Conservation (phyloP, 1,140 invertebrate species). For the Prorops nasuta region DNA sequence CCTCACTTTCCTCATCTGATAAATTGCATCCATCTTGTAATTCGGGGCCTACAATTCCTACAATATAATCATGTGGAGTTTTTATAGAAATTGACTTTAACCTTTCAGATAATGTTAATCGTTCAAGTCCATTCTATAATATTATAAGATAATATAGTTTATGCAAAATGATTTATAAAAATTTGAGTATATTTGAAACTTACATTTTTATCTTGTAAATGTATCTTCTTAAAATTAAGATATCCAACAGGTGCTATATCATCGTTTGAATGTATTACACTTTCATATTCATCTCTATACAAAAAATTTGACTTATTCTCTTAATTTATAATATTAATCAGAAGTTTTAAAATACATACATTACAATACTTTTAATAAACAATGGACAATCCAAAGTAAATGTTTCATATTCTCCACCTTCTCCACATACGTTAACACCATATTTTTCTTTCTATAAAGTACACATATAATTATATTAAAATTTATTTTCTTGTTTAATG, state of each 20-base stretch:
- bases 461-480: slow-evolving; percentile 20
- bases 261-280: slow-evolving; percentile 85
- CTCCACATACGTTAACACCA: slow-evolving; percentile 96
- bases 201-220: slow-evolving; percentile 69
- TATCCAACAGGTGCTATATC: slow-evolving; percentile 91
- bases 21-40: slow-evolving; percentile 55
- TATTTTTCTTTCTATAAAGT: slow-evolving; percentile 79
- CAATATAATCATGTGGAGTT: slow-evolving; percentile 60
- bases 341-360: slow-evolving; percentile 67
- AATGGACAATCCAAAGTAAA: slow-evolving; percentile 96
- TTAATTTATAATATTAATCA: neutral
- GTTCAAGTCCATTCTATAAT: slow-evolving; percentile 45
- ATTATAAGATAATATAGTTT: slow-evolving; percentile 7
- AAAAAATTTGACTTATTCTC: slow-evolving; percentile 15
- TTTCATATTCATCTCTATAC: slow-evolving; percentile 83
- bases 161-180: neutral
- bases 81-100: slow-evolving; percentile 58
- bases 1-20: slow-evolving; percentile 54
- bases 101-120: slow-evolving; percentile 51
- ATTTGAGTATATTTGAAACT: slow-evolving; percentile 29
- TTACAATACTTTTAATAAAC: slow-evolving; percentile 84
- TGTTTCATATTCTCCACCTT: slow-evolving; percentile 99
- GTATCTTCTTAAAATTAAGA: slow-evolving; percentile 81
- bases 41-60: slow-evolving; percentile 58
- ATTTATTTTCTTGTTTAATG: neutral